phyloP scores from a whole-genome alignment of 2,113 vertebrate genomes.

The Ammospiza nelsoni region DNA sequence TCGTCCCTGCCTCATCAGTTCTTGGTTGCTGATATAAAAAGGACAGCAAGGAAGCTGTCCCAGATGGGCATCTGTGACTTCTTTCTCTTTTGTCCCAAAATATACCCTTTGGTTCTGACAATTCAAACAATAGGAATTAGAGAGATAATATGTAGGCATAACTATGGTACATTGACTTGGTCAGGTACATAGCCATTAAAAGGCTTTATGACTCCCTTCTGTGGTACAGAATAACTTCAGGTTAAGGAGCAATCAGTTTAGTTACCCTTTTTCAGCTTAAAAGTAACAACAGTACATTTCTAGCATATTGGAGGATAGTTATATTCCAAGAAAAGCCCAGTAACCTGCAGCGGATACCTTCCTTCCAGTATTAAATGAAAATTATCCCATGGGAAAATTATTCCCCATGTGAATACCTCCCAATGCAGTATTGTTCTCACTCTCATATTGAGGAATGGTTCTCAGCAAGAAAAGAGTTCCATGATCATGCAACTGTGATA shows the following conservation, averaged over 20 bases:
- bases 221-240: not conserved
- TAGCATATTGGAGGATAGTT: not conserved
- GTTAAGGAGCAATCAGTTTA: not conserved
- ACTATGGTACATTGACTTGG: not conserved
- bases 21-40: not conserved
- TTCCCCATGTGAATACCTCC: not conserved
- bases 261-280: not conserved
- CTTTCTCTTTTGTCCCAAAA: not conserved
- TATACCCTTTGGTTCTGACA: not conserved
- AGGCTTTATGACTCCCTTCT: not conserved
- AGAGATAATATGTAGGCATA: not conserved
- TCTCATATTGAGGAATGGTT: not conserved
- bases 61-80: not conserved
- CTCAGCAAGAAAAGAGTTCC: not conserved
- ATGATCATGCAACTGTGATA: not conserved
- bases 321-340: not conserved
- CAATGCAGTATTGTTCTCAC: not conserved
- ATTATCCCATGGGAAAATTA: slow-evolving; percentile 34
- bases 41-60: not conserved
- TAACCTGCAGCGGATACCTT: not conserved
- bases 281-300: not conserved
- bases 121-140: not conserved
- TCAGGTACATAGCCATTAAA: not conserved
- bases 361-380: not conserved
- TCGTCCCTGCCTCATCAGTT: not conserved